phyloP scores from a whole-genome alignment of 2,888 invertebrate species.

The Chrysolina haemoptera region DNA sequence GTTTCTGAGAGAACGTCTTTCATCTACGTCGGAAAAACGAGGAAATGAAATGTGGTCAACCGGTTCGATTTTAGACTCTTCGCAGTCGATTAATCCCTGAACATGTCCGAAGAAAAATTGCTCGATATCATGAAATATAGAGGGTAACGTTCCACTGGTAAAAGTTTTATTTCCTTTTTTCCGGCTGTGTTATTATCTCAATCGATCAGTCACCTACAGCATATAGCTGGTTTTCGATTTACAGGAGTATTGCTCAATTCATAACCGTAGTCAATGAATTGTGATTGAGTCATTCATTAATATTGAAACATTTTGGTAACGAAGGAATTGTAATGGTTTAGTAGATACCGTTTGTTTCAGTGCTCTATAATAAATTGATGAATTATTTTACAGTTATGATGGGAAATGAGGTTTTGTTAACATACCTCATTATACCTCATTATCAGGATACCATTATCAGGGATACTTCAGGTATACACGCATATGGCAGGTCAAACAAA shows the following conservation, averaged over 20 bases:
- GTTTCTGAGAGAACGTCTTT: too few species aligned
- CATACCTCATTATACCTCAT: too few species aligned
- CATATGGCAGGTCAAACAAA: too few species aligned
- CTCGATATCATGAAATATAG: neutral
- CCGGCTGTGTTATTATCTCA: constrained; percentile 9
- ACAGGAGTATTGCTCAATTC: constrained; percentile 13
- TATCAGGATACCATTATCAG: too few species aligned
- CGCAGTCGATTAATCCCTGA: neutral
- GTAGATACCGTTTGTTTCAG: too few species aligned
- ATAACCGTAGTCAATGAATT: constrained; percentile 3
- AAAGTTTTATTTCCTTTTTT: neutral
- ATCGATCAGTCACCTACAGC: constrained; percentile 13
- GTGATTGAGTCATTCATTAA: neutral
- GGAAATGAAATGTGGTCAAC: neutral
- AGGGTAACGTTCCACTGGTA: neutral
- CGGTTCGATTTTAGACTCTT: neutral
- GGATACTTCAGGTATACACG: too few species aligned
- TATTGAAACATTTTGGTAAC: constrained; percentile 3
- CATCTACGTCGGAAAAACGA: neutral
- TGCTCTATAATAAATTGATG: too few species aligned
- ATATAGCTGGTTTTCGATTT: constrained; percentile 1
- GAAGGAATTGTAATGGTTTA: too few species aligned
- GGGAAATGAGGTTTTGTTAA: too few species aligned
- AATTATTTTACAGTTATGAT: too few species aligned
- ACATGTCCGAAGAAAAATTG: constrained; percentile 4